phyloP scores from a whole-genome alignment of 2,888 invertebrate species.

The Sceliomorpha sp. region DNA sequence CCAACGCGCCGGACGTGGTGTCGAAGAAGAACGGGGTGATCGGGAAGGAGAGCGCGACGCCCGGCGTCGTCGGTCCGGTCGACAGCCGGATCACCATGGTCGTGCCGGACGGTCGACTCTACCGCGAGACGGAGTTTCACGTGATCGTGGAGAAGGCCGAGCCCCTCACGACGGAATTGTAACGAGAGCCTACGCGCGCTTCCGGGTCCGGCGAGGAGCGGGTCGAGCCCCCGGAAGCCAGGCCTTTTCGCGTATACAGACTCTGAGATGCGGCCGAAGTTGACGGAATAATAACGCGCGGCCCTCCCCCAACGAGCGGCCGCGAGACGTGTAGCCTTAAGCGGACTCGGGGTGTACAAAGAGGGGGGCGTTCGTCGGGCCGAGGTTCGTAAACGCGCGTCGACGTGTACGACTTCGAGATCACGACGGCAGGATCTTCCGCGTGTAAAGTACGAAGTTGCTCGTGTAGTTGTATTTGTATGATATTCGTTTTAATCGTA shows the following conservation, averaged over 20 bases:
- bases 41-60: constrained; percentile 54
- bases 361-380: no score
- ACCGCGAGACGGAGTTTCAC: constrained; percentile 92
- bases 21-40: constrained; percentile 82
- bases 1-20: constrained; percentile 74
- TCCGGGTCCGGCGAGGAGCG: constrained; percentile 50
- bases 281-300: constrained; percentile 16
- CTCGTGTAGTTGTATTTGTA: no score
- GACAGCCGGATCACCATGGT: constrained; percentile 82
- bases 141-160: constrained; percentile 92
- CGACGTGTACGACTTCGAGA: no score
- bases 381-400: no score
- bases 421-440: no score
- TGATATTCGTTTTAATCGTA: no score
- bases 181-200: constrained; percentile 74
- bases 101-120: constrained; percentile 90
- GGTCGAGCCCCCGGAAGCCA: constrained; percentile 52
- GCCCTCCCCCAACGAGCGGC: no score
- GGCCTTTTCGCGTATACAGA: constrained; percentile 65
- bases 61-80: constrained; percentile 63
- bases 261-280: constrained; percentile 55
- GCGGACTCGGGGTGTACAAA: no score
- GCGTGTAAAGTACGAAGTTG: no score
- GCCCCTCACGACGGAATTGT: constrained; percentile 89
- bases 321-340: no score